These are phyloP conservation scores for Brachyptera risi DNA, from an alignment of 2,888 invertebrate genomes.

Conservation along the genomic window DNA sequence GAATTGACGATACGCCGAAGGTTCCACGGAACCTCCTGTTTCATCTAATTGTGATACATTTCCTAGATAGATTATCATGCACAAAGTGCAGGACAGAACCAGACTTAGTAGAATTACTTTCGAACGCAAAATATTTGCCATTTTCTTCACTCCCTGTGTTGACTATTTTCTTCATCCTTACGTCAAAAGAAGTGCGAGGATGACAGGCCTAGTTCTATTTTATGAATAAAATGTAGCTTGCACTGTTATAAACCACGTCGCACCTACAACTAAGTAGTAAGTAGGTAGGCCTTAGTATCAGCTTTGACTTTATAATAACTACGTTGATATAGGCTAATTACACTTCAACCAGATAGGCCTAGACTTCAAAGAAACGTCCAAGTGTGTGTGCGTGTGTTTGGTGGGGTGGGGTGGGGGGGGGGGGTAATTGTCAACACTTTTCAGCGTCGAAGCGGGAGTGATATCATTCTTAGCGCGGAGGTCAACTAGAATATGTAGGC, in stretches of 20 bases:
- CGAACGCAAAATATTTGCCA: constrained; percentile 27
- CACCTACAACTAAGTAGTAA: constrained; percentile 1
- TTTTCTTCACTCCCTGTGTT: not conserved
- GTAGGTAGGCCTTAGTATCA: too few species aligned
- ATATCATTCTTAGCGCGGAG: too few species aligned
- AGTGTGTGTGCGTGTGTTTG: too few species aligned
- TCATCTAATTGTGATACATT: constrained; percentile 27
- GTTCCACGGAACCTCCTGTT: constrained; percentile 23
- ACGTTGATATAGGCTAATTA: too few species aligned
- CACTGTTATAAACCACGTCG: constrained; percentile 11
- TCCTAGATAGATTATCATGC: constrained; percentile 28
- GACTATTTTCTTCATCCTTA: constrained; percentile 7
- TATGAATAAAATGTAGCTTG: not conserved
- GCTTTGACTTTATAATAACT: too few species aligned
- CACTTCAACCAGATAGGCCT: too few species aligned
- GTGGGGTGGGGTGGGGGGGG: too few species aligned
- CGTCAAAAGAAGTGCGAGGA: not conserved
- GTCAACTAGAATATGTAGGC: too few species aligned
- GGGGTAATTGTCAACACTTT: too few species aligned
- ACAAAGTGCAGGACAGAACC: constrained; percentile 23
- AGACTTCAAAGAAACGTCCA: too few species aligned
- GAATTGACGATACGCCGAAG: constrained; percentile 27
- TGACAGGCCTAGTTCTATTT: not conserved
- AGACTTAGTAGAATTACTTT: constrained; percentile 26
- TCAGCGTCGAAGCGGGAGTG: too few species aligned